A percentile compares a stretch with the other conserved stretches of the same genome.
phyloP scores from a whole-genome alignment of 2,113 vertebrate species.

The Mixornis gularis region DNA sequence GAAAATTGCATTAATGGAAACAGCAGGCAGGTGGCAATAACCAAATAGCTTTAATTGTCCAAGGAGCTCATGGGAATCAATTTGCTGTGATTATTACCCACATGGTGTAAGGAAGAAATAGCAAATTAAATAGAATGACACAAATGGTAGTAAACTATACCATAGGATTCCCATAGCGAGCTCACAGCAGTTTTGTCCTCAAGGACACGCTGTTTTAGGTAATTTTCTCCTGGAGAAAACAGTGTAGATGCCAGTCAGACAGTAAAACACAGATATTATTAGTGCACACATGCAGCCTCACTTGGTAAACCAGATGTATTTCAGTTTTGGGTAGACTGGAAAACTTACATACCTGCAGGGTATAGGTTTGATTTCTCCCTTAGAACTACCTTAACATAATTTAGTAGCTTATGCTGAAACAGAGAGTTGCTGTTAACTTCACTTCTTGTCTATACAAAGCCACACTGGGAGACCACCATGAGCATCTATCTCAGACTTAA shows the following conservation, averaged over 20 bases:
- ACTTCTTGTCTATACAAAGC: not conserved
- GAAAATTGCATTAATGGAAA: constrained; percentile 53
- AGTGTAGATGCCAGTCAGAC: not conserved
- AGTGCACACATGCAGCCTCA: not conserved
- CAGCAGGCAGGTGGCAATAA: constrained; percentile 60
- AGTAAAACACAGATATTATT: not conserved
- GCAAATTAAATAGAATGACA: constrained; percentile 43
- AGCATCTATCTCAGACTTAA: not conserved
- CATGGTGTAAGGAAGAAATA: constrained; percentile 36
- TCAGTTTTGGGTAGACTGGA: not conserved
- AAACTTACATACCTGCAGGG: not conserved
- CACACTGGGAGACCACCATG: not conserved
- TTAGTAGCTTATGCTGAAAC: not conserved
- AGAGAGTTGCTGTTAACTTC: not conserved
- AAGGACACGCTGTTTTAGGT: not conserved
- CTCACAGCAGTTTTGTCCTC: not conserved
- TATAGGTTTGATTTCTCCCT: not conserved
- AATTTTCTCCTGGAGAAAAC: constrained; percentile 13
- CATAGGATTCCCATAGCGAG: constrained; percentile 2
- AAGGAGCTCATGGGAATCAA: constrained; percentile 43
- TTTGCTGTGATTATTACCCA: constrained; percentile 56
- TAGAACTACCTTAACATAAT: not conserved
- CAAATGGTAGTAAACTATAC: constrained; percentile 24
- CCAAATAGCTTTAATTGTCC: constrained; percentile 58
- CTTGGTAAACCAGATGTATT: not conserved